A percentile compares a stretch with the other conserved stretches of the same genome.
Evolutionary conservation across 2,113 vertebrate genomes (phyloP).

Genomic region (Psettodes erumei): DNA sequence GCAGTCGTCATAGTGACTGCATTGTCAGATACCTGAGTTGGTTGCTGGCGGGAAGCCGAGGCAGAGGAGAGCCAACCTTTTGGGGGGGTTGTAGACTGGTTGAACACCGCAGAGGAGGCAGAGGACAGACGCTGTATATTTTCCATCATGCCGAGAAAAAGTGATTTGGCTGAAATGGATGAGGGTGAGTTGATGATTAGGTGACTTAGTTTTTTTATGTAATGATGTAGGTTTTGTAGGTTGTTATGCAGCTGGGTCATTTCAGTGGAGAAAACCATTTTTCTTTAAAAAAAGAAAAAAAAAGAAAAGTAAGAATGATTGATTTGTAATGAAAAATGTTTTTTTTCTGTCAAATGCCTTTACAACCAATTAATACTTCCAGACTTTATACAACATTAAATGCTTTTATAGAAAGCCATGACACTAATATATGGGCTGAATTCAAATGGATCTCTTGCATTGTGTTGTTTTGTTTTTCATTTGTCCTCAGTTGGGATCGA

Average conservation of each 20-base stretch:
- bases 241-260: not conserved
- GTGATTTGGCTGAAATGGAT: constrained; percentile 76
- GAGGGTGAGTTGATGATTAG: constrained; percentile 83
- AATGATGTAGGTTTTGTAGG: not conserved
- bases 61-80: constrained; percentile 19
- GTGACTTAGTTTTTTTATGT: not conserved
- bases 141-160: constrained; percentile 87
- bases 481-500: constrained; percentile 86
- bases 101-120: not conserved
- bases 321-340: not conserved
- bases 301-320: too few species aligned
- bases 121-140: constrained; percentile 1
- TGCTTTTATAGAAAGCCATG: not conserved
- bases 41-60: constrained; percentile 31
- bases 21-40: constrained; percentile 63
- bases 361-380: not conserved
- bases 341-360: not conserved
- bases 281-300: too few species aligned
- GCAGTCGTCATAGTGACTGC: constrained; percentile 63
- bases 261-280: not conserved
- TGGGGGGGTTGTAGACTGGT: not conserved
- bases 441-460: too few species aligned
- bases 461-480: constrained; percentile 34
- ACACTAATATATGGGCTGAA: not conserved
- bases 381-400: not conserved